These are phyloP conservation scores for Verasper variegatus DNA, from an alignment of 2,113 vertebrate species.

Conservation along the genomic window DNA sequence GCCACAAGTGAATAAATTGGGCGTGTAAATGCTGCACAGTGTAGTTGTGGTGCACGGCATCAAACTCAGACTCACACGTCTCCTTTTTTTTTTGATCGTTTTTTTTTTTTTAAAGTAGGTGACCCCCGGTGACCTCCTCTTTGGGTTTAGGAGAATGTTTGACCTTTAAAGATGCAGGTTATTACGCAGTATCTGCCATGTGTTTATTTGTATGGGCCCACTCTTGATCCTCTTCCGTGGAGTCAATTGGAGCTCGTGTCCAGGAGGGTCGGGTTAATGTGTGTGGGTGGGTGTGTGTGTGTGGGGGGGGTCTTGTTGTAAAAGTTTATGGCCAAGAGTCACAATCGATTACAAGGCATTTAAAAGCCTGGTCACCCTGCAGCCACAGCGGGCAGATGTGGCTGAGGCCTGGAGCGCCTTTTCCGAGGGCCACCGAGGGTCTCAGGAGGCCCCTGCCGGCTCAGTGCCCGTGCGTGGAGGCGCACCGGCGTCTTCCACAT, in stretches of 20 bases:
- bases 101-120: neutral
- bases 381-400: slow-evolving; percentile 40
- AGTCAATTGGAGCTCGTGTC: slow-evolving; percentile 85
- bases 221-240: slow-evolving; percentile 69
- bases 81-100: neutral
- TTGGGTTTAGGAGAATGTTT: neutral
- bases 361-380: slow-evolving; percentile 68
- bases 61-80: too few relatives aligned
- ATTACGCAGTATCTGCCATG: too few relatives aligned
- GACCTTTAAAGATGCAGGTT: neutral
- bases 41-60: neutral
- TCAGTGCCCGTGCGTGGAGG: neutral
- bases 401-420: slow-evolving; percentile 38
- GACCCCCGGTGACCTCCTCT: neutral
- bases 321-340: slow-evolving; percentile 90
- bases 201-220: neutral
- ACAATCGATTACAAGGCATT: slow-evolving; percentile 87
- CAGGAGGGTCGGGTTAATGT: slow-evolving; percentile 68
- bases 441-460: slow-evolving; percentile 5
- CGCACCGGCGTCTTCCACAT: neutral
- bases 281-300: slow-evolving; percentile 40
- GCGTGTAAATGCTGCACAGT: slow-evolving; percentile 25
- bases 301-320: slow-evolving; percentile 76
- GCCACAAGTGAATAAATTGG: slow-evolving; percentile 30
- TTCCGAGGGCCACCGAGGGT: slow-evolving; percentile 43